Evolutionary conservation across 1,140 invertebrate genomes (phyloP).

Genomic region (Diorhabda sublineata): DNA sequence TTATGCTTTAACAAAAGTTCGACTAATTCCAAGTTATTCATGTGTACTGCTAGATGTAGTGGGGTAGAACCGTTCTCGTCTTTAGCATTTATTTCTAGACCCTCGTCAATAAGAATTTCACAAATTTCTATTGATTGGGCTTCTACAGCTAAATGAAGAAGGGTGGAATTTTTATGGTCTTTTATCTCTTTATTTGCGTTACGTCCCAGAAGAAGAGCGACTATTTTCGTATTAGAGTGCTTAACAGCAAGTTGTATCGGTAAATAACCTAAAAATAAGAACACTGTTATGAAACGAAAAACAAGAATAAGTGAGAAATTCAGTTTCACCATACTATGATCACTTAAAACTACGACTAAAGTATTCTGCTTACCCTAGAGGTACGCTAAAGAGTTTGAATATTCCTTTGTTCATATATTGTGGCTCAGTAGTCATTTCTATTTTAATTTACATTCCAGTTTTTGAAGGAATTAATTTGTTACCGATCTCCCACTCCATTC

Average conservation of each 20-base stretch:
- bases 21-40: constrained; percentile 18
- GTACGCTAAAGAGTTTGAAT: too few relatives aligned
- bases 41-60: constrained; percentile 28
- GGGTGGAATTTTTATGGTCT: constrained; percentile 16
- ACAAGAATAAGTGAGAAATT: too few relatives aligned
- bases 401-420: too few relatives aligned
- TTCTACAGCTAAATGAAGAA: constrained; percentile 26
- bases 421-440: too few relatives aligned
- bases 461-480: too few relatives aligned
- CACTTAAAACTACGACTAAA: too few relatives aligned
- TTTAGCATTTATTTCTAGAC: constrained; percentile 20
- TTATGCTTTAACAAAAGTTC: constrained; percentile 24
- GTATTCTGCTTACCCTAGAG: too few relatives aligned
- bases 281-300: too few relatives aligned
- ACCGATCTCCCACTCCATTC: too few relatives aligned
- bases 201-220: constrained; percentile 17
- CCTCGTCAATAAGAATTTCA: constrained; percentile 15
- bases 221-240: constrained; percentile 2
- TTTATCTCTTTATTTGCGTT: constrained; percentile 5
- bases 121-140: constrained; percentile 17
- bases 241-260: constrained; percentile 22
- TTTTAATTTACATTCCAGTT: too few relatives aligned
- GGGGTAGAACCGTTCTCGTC: constrained; percentile 26
- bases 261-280: constrained; percentile 4
- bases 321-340: too few relatives aligned